Evolutionary conservation across 2,113 vertebrate genomes (phyloP), one percentile per base, ranked within the genome.

Genomic region (Gasterosteus aculeatus): DNA sequence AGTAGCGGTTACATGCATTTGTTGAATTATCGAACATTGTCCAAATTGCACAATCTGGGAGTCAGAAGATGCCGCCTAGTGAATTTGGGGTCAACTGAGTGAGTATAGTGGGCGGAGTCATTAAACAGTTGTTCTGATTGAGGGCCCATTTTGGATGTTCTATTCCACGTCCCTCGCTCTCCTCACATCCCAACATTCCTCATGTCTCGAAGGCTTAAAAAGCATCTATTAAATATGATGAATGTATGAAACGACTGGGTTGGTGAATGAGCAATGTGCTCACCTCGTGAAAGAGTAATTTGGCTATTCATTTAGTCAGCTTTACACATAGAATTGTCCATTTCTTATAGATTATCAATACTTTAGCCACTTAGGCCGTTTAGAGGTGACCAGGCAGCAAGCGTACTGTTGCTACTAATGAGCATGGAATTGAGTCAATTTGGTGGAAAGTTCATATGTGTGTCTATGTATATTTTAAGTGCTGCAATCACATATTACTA

Each of bases 281-380:
- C 26, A 33, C 9, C 31, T 85, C 49, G 73, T 74, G 59, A 67
- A 44, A 67, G 69, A 75, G 83, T 79, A 83, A 85, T 91, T 70
- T 64, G 70, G 63, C 69, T 72, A 89, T 88, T 78, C 85, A 90
- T 88, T 80, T 66, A 69, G 63, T 75, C 71, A 73, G 70, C 72
- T 84, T 85, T 82, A 85, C 82, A 85, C 74, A 81, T 72, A 75
- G 54, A 86, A 89, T 84, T 87, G 77, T 87, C 77, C 59, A 84
- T 85, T 88, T 86, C 82, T 84, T 81, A 90, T 83, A 69, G 88
- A 82, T 92, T 87, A 78, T 87, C 88, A 92, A 91, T 90, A 86
- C 57, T 42, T 66, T 53, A 69, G 78, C 83, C 87, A 89, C 82
- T 91, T 92, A 81, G 69, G 65, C 85, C 79, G 62, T 78, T 81